Base-by-base conservation (phyloP, 2,113 vertebrate species). In the Falco punctatus region DNA sequence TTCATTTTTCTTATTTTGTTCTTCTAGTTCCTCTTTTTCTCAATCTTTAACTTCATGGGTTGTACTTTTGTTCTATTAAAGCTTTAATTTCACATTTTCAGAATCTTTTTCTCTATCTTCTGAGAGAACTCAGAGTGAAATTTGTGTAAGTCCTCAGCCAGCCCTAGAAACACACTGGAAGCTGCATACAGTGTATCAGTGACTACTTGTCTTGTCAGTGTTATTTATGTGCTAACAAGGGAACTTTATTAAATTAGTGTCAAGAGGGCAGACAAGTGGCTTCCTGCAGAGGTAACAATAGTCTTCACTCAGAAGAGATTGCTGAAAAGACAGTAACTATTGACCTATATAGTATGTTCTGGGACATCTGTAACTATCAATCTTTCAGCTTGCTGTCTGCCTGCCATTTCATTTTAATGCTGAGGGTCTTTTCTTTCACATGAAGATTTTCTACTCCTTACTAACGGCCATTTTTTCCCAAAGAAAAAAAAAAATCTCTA, bases 311-410 rank as follows among this genome's bases (percentile, higher is more conserved):
- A 46, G 57, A 42, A 6, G n/a, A 97, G 90, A 93, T 40, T 80
- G 92, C 73, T 90, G 91, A 78, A 57, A 67, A 11, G 78, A 80
- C 95, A 92, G 84, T 57, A 92, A 78, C 72, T 89, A 62, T 6
- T 97, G 97, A 97, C 98, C 97, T 96, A 97, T 86, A 97, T 94
- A 95, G 73, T 3, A 13, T 33, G 49, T 91, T 95, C 90, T 96
- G 96, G 93, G 95, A 78, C 93, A 74, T 72, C 80, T 94, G 38
- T 61, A 94, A 90, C 86, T 58, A 96, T 86, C 95, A 96, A 17
- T 78, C 62, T 91, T 62, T 21, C 7, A 83, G 71, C 11, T 44
- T 48, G 33, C 14, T 30, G 85, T 14, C 77, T 94, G 51, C 19
- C 75, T 90, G 67, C 20, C 26, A 9, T 55, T 75, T 92, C 33